Base-by-base conservation (phyloP, 2,797 vertebrate genomes). In the Liasis olivaceus region DNA sequence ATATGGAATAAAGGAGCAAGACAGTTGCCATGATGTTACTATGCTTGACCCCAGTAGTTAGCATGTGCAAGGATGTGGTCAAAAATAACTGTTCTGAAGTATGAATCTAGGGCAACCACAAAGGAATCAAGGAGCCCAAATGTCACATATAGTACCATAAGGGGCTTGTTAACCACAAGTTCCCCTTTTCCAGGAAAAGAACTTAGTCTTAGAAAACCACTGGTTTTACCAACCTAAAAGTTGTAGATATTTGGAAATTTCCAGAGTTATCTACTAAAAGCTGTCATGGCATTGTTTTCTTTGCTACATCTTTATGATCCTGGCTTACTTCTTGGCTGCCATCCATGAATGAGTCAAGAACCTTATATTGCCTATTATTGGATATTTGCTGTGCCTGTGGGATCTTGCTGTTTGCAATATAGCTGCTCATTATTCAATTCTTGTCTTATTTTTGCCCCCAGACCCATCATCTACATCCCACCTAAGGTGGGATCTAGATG, bases 1-100 rank as follows among this genome's bases (percentile, higher is more conserved):
- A 81, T 47, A 47, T 47, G 77, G 77, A 81, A 24, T 47, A 81
- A 81, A 81, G 77, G 42, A 81, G 77, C 77, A 81, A 24, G 42
- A 24, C 77, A 81, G 42, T 89, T 81, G 94, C 94, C 95, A 95
- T 95, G 96, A 97, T 96, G 81, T 11, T 77, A 94, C 89, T 28
- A 69, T 28, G 26, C 95, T 95, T 95, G 94, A 88, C 94, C 77
- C 42, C 47, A 81, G 77, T 81, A 24, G 42, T 47, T 47, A 81
- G 77, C 77, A 81, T 81, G 42, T 81, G 77, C 42, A 24, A 81
- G 77, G 77, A 81, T 81, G 77, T 81, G 77, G 77, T 81, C 77
- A 81, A 81, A 81, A 47, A 81, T 47, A 81, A 81, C 36, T 81
- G 36, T 24, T 81, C 77, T 81, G 77, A 81, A 81, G 42, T 81